A percentile compares a stretch with the other conserved stretches of the same genome.
phyloP scores from a whole-genome alignment of 2,888 invertebrate genomes.

The Temnothorax unifasciatus region DNA sequence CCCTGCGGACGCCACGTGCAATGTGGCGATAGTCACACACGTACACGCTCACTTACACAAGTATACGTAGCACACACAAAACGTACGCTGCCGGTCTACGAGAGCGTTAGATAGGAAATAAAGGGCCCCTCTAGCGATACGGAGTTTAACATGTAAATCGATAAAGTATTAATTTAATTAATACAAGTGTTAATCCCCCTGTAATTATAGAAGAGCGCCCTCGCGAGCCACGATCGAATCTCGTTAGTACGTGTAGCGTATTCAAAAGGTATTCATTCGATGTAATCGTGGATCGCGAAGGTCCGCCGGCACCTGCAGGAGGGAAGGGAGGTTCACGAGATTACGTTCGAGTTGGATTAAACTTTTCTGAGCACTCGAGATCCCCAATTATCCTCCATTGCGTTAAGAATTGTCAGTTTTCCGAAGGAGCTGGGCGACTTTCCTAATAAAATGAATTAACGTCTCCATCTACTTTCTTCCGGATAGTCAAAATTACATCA shows the following conservation, averaged over 20 bases:
- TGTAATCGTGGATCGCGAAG: constrained; percentile 50
- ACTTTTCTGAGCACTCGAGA: constrained; percentile 43
- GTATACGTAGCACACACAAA: constrained; percentile 33
- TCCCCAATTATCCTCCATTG: constrained; percentile 47
- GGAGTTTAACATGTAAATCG: constrained; percentile 51
- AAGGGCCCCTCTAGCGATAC: constrained; percentile 50
- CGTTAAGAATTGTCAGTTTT: constrained; percentile 50
- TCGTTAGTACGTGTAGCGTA: constrained; percentile 48
- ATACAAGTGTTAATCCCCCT: constrained; percentile 54
- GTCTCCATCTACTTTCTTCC: constrained; percentile 43
- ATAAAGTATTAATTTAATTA: constrained; percentile 62
- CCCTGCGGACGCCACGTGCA: constrained; percentile 30
- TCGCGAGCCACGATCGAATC: constrained; percentile 41
- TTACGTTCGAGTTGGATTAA: constrained; percentile 57
- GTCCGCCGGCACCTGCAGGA: constrained; percentile 33
- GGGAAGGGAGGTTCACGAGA: constrained; percentile 28
- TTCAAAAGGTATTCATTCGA: constrained; percentile 27
- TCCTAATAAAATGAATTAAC: constrained; percentile 43
- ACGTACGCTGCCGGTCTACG: constrained; percentile 60
- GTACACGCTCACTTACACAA: constrained; percentile 1
- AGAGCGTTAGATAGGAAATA: constrained; percentile 47
- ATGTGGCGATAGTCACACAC: neutral
- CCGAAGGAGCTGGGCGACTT: constrained; percentile 5
- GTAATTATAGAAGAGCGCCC: constrained; percentile 43
- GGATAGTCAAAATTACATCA: constrained; percentile 25